Base-by-base conservation (phyloP, 2,888 invertebrate species). In the Terebella lapidaria region DNA sequence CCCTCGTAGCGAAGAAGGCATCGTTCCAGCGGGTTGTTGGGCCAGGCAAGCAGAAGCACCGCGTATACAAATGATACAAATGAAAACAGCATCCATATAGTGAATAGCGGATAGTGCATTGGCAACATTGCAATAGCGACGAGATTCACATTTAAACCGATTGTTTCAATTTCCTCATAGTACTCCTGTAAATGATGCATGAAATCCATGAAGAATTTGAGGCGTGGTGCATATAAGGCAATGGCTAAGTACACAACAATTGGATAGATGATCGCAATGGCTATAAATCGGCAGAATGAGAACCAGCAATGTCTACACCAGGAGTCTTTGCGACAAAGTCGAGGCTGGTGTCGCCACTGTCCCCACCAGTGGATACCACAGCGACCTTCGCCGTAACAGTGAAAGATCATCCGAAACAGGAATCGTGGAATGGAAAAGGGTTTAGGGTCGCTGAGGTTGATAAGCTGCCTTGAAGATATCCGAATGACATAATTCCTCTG, bases 331-430 rank as follows among this genome's bases (percentile, higher is more conserved):
- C 54, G 35, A 45, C 67, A 69, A 25, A 60, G 45, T 5, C 46
- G n/a, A 4, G 69, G 69, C 54, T 69, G 69, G 42, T 65, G 57
- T 4, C 57, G 42, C 69, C 69, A 69, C 30, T 67, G 58, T 1
- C 64, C 60, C 69, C 69, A 69, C 60, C 65, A 67, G 57, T 69
- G 69, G 42, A 69, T 69, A 56, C 66, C 68, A 52, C 69, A 69
- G 29, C 68, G 45, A 26, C 69, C 69, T 58, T 69, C 69, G 26
- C 69, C 69, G 46, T 69, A 67, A 49, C 69, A 69, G 49, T 69
- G 67, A 54, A 63, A 65, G 42, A 67, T 30, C 24, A 67, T 52
- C 2, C 68, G 61, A 56, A 65, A 64, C 24, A 69, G 10, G 30
- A 65, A 61, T 22, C 68, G 54, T 15, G 68, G 67, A 3, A 69